Evolutionary conservation across 2,888 invertebrate genomes (phyloP).

Genomic region (Meandrusa payeni): DNA sequence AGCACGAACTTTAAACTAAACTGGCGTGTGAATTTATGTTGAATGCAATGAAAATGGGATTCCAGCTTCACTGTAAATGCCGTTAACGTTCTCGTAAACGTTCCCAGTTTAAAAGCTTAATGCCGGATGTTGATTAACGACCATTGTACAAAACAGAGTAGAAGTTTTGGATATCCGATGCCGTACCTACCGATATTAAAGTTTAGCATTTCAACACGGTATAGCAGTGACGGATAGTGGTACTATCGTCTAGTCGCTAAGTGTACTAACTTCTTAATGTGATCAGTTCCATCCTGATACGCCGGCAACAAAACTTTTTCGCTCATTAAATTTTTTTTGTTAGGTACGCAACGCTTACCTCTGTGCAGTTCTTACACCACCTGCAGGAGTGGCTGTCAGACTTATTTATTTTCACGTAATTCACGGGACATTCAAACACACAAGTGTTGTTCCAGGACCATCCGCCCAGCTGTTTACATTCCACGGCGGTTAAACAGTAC

Average conservation of each 20-base stretch:
- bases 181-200: too few species aligned
- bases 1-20: too few species aligned
- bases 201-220: too few species aligned
- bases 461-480: conserved; percentile 81
- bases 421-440: conserved; percentile 60
- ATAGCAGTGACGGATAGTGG: too few species aligned
- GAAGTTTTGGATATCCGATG: too few species aligned
- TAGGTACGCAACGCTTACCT: conserved; percentile 32
- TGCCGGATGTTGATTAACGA: conserved; percentile 16
- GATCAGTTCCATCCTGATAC: too few species aligned
- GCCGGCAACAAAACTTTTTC: too few species aligned
- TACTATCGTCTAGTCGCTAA: too few species aligned
- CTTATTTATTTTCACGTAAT: conserved; percentile 36
- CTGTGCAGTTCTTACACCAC: conserved; percentile 46
- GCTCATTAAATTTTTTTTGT: background rate
- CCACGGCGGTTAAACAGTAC: conserved; percentile 85
- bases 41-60: conserved; percentile 5
- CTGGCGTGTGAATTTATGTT: too few species aligned
- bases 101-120: conserved; percentile 15
- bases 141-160: conserved; percentile 8
- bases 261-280: too few species aligned
- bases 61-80: conserved; percentile 5
- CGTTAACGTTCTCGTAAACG: conserved; percentile 5
- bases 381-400: conserved; percentile 36
- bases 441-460: conserved; percentile 84